These are phyloP conservation scores for Balanococcus diminutus DNA, from an alignment of 2,888 invertebrate species.

Conservation along the genomic window DNA sequence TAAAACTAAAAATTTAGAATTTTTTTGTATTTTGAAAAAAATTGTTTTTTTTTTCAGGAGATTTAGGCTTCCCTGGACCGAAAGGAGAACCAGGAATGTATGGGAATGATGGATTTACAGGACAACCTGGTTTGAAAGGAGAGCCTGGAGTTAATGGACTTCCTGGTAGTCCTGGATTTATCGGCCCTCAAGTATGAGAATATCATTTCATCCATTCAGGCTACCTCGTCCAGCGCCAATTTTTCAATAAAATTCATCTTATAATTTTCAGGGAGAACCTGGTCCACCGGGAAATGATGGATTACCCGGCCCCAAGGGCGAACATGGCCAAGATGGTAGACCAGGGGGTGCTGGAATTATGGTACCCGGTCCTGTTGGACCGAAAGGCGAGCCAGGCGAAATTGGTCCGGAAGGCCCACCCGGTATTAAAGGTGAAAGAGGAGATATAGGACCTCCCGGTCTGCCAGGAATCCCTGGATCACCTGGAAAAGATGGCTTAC, in stretches of 20 bases:
- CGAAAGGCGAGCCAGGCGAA: constrained; percentile 34
- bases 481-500: constrained; percentile 56
- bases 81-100: constrained; percentile 43
- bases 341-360: not conserved
- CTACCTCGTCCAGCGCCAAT: too few relatives aligned
- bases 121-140: constrained; percentile 28
- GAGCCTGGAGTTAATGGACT: constrained; percentile 40
- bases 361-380: not conserved
- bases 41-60: too few relatives aligned
- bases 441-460: constrained; percentile 62
- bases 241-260: too few relatives aligned
- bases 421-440: constrained; percentile 39
- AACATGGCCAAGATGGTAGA: constrained; percentile 33
- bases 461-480: constrained; percentile 61
- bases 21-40: too few relatives aligned
- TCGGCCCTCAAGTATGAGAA: constrained; percentile 28
- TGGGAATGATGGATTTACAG: constrained; percentile 10
- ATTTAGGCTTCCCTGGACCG: constrained; percentile 64
- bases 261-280: constrained; percentile 26
- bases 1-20: too few relatives aligned
- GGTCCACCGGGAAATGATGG: constrained; percentile 30
- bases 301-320: constrained; percentile 29
- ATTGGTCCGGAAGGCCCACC: not conserved
- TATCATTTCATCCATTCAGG: not conserved
- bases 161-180: constrained; percentile 10